Base-by-base conservation (phyloP, 2,797 vertebrate species). In the Threskiornis aethiopicus region DNA sequence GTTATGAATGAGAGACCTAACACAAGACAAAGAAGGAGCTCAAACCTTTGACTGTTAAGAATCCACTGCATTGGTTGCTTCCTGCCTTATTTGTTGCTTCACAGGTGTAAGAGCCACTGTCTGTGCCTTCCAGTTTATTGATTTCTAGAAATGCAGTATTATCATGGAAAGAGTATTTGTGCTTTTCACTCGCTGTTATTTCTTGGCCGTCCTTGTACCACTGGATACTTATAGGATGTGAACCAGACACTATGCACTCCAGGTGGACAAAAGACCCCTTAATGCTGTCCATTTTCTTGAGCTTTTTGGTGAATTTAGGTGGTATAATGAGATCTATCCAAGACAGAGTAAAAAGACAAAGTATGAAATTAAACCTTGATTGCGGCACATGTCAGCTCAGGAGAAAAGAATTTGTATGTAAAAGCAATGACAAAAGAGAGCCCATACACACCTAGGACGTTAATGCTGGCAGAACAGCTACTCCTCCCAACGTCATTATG, bases 111-210 rank as follows among this genome's bases (percentile, higher is more conserved):
- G 97, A 99, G 55, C 99, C 99, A 31, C 98, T 98, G 94, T 99
- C 99, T 96, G 98, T 97, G 82, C 98, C 98, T 97, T 98, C 98
- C 47, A 99, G 99, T 19, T 98, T 96, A 82, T 98, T 99, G 97
- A 99, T 99, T 98, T 99, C 99, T 98, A 99, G 98, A 97, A 99
- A 99, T 21, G 99, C 99, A 21, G 99, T 99, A 83, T 99, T 99
- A 96, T 99, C 99, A 97, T 99, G 99, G 97, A 99, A 99, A 80
- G 99, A 99, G 96, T 98, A 99, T 98, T 99, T 99, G 97, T 99
- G 98, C 94, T 99, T 99, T 70, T 99, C 99, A 93, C 98, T 99
- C 51, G 98, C 97, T 91, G 98, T 96, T 96, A 99, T 98, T 97
- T 99, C 99, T 87, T 98, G 98, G 84, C 99, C 98, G 5, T 99